Percentiles rank a stretch among this genome's conserved stretches.
phyloP scores from a whole-genome alignment of 2,113 vertebrate genomes.

The Scolopax mira region DNA sequence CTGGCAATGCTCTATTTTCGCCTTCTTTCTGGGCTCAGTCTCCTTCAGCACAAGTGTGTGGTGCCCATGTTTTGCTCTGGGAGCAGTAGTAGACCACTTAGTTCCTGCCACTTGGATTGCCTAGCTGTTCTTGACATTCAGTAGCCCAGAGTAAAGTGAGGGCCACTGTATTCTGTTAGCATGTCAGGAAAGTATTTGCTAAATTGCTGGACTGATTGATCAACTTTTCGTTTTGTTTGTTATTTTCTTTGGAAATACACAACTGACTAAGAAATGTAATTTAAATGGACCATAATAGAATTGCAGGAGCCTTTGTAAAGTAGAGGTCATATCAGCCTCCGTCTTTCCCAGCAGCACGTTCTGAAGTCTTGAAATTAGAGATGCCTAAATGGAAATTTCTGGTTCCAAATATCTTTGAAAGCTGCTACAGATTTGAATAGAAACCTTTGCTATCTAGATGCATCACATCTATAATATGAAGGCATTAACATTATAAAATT shows the following conservation, averaged over 20 bases:
- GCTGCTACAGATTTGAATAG: neutral
- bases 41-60: neutral
- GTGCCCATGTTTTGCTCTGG: neutral
- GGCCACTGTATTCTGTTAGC: neutral
- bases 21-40: neutral
- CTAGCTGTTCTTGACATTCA: neutral
- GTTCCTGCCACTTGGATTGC: neutral
- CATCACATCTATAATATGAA: neutral
- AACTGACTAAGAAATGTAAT: neutral
- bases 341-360: neutral
- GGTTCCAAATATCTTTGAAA: neutral
- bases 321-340: neutral
- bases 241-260: neutral
- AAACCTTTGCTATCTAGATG: neutral
- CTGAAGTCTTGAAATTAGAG: neutral
- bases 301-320: neutral
- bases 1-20: neutral
- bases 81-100: neutral
- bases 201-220: neutral
- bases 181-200: neutral
- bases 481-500: constrained; percentile 23
- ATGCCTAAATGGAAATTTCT: constrained; percentile 30
- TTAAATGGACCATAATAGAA: neutral
- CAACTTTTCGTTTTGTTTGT: neutral
- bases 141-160: neutral